Conservation (phyloP, 1,140 invertebrate genomes). For the Sinella curviseta region DNA sequence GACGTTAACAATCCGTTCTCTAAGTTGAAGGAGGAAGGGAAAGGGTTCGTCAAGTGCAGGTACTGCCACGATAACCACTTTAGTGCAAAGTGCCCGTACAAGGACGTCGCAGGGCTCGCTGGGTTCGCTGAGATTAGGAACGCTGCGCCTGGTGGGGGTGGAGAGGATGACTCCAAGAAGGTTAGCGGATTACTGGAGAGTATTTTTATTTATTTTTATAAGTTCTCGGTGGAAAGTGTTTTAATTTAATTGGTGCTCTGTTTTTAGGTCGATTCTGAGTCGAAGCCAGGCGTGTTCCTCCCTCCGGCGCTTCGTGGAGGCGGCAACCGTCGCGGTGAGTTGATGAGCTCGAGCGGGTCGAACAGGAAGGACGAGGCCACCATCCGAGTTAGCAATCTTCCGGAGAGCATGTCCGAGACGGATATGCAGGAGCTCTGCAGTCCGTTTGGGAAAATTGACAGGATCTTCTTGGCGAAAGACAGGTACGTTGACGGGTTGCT, state of each 20-base stretch:
- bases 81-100: constrained; percentile 95
- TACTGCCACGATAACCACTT: constrained; percentile 96
- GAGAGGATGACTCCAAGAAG: constrained; percentile 53
- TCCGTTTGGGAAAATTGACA: constrained; percentile 81
- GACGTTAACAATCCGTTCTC: constrained; percentile 76
- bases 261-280: constrained; percentile 36
- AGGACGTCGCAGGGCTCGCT: constrained; percentile 68
- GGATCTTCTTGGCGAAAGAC: constrained; percentile 87
- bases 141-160: constrained; percentile 52
- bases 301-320: constrained; percentile 82
- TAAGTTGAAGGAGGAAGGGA: constrained; percentile 69
- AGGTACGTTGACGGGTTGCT: constrained; percentile 53
- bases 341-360: constrained; percentile 65
- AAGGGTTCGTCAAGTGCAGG: constrained; percentile 86
- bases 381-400: constrained; percentile 95
- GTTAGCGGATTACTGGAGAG: constrained; percentile 53
- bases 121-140: constrained; percentile 59
- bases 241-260: background rate
- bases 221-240: background rate
- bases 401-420: constrained; percentile 89
- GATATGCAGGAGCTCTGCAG: constrained; percentile 95
- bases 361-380: constrained; percentile 77
- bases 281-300: constrained; percentile 62
- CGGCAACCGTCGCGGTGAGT: constrained; percentile 68
- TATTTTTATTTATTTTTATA: background rate